Evolutionary conservation across 2,888 invertebrate species (phyloP), one percentile per base, ranked within the genome.

Genomic region (Heliconius ethilla): DNA sequence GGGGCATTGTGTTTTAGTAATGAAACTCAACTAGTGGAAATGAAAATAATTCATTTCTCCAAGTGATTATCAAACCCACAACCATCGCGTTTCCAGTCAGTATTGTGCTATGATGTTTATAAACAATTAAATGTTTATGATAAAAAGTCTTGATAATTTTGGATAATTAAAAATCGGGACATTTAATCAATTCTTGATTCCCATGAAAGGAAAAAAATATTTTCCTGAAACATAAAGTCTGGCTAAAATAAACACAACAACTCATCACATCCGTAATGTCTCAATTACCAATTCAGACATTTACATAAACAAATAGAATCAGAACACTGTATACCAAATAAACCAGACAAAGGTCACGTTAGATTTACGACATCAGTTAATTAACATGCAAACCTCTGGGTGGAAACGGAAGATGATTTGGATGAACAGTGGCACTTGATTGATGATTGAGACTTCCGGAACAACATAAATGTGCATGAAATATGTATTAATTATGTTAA

Each of bases 301-400:
- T 69, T 9, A 69, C 69, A 69, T 69, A 40, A 13, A 18, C 40
- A 69, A 69, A 69, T 40, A 69, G 69, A 78, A 75, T 76, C 69
- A 76, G 76, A 76, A 70, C 80, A 27, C 27, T 33, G 27, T 33
- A 66, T 22, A 66, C 78, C 75, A 77, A 77, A 75, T 75, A 78
- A 80, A 78, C 81, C 80, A 81, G 25, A 81, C 81, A 84, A 83
- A 83, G 82, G 82, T 82, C 83, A 82, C 83, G 81, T 81, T 78
- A 85, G 87, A 87, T 88, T 89, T 88, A 88, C 88, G 86, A 83
- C 83, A 79, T 77, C 84, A 85, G 87, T 88, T 89, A 89, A 90
- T 91, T 91, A 91, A 85, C 86, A 87, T 88, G 85, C 85, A 84
- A 87, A 85, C 86, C 85, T 83, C 85, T 86, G 85, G 85, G 85